Conservation (phyloP, 64 coral and sea anemone genomes). For the Porites lutea region DNA sequence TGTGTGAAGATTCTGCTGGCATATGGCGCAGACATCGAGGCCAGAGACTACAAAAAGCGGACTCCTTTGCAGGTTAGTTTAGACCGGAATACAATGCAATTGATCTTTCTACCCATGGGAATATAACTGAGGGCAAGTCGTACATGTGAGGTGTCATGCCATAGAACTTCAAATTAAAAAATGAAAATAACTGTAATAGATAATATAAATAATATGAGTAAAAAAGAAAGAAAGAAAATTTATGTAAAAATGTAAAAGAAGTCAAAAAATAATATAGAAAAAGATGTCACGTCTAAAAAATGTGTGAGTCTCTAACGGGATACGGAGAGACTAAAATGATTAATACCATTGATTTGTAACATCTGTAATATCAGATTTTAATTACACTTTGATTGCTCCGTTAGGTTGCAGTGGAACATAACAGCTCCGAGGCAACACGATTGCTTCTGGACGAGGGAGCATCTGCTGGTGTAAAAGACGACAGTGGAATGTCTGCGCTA, state of each 20-base stretch:
- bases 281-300: too few species aligned
- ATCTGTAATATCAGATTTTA: neutral
- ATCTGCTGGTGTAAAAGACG: conserved; percentile 73
- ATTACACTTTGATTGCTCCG: neutral
- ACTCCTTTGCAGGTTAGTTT: conserved; percentile 75
- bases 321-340: too few species aligned
- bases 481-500: conserved; percentile 77
- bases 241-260: too few species aligned
- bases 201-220: too few species aligned
- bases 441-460: conserved; percentile 80
- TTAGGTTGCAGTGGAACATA: conserved; percentile 85
- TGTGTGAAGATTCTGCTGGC: conserved; percentile 80
- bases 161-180: too few species aligned
- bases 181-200: too few species aligned
- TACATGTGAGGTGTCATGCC: too few species aligned
- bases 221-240: too few species aligned
- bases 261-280: too few species aligned
- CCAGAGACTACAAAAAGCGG: conserved; percentile 79
- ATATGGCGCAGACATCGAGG: conserved; percentile 70
- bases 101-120: neutral
- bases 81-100: neutral
- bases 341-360: too few species aligned
- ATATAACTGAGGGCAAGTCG: neutral
- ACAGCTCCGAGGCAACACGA: conserved; percentile 68
- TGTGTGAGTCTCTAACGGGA: too few species aligned